Conservation (phyloP, 2,113 vertebrate genomes). For the Dicrurus megarhynchus region DNA sequence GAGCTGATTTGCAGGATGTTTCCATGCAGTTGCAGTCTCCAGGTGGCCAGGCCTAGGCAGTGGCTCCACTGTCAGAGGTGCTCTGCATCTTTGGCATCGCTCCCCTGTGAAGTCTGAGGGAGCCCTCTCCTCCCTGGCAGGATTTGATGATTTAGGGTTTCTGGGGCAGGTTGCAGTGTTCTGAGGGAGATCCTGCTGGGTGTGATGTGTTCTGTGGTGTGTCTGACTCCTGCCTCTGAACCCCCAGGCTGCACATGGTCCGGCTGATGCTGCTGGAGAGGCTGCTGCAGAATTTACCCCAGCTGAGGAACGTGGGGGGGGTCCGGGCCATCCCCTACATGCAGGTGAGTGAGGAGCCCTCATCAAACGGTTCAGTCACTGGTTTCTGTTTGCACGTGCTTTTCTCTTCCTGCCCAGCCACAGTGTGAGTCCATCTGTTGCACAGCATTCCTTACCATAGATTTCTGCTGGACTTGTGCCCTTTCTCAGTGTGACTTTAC, state of each 20-base stretch:
- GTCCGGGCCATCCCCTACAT: slow-evolving; percentile 98
- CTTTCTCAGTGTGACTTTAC: background rate
- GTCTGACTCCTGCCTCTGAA: background rate
- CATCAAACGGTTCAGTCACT: background rate
- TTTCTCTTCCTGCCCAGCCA: background rate
- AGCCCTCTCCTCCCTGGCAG: background rate
- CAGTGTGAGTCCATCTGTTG: background rate
- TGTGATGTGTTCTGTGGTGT: background rate
- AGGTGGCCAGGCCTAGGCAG: background rate
- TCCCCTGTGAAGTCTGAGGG: background rate
- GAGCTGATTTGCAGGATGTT: background rate
- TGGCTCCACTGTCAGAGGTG: background rate
- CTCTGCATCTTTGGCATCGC: background rate
- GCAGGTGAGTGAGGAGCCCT: slow-evolving; percentile 75
- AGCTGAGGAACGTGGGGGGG: slow-evolving; percentile 91
- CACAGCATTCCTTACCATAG: background rate
- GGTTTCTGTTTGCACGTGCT: accelerated
- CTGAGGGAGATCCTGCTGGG: background rate
- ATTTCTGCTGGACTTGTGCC: background rate
- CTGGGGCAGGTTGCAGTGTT: background rate
- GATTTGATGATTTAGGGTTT: background rate
- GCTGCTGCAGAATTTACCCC: slow-evolving; percentile 89
- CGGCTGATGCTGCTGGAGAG: slow-evolving; percentile 94
- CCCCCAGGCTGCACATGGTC: slow-evolving; percentile 92
- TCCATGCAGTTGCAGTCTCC: background rate